Evolutionary conservation across 30 jellyfish, hydroid and myxozoan species (phyloP).

Genomic region (Calvadosia cruxmelitensis): DNA sequence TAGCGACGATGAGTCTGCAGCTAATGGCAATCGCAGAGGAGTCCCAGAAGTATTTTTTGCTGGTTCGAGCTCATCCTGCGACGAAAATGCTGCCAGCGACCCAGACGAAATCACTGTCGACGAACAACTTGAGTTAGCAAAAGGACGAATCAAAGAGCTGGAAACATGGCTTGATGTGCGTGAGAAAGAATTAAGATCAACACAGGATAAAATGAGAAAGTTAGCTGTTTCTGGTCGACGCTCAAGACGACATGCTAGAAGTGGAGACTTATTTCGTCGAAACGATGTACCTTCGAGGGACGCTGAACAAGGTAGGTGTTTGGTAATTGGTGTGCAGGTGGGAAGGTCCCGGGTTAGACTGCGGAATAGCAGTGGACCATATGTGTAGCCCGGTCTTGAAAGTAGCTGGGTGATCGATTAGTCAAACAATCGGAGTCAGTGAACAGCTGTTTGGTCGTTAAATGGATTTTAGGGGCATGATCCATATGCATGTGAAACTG

Average conservation of each 20-base stretch:
- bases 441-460: too few species aligned
- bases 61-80: background rate
- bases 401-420: too few species aligned
- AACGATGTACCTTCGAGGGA: constrained; percentile 7
- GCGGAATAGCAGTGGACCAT: too few species aligned
- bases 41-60: background rate
- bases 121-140: constrained; percentile 43
- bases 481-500: too few species aligned
- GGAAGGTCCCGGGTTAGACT: background rate
- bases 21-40: background rate
- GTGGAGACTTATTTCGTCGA: constrained; percentile 55
- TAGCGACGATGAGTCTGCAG: background rate
- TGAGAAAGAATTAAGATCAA: constrained; percentile 50
- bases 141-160: constrained; percentile 32
- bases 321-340: background rate
- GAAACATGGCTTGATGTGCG: constrained; percentile 49
- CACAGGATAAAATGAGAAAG: constrained; percentile 43
- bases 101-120: background rate
- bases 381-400: too few species aligned
- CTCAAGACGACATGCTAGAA: constrained; percentile 54
- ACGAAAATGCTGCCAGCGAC: background rate
- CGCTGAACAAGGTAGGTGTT: constrained; percentile 4
- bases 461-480: too few species aligned
- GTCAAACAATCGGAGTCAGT: too few species aligned
- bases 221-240: constrained; percentile 57